phyloP scores from a whole-genome alignment of 30 jellyfish, hydroid and myxozoan species.

The Hydractinia echinata region DNA sequence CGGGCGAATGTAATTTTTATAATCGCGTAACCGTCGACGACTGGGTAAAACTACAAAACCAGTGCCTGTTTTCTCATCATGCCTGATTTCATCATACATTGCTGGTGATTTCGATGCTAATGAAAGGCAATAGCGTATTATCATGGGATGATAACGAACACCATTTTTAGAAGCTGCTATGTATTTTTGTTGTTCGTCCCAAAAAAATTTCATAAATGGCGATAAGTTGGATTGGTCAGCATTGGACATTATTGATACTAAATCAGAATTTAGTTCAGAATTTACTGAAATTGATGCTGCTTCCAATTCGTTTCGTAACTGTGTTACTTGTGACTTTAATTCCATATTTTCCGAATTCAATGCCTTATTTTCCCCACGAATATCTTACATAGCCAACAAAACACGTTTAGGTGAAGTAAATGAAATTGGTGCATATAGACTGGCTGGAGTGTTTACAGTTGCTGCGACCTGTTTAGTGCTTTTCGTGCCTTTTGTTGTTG shows the following conservation, averaged over 20 bases:
- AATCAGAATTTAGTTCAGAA: slow-evolving; percentile 9
- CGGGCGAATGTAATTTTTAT: slow-evolving; percentile 50
- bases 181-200: slow-evolving; percentile 59
- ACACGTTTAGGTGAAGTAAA: too few relatives aligned
- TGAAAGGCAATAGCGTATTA: slow-evolving; percentile 15
- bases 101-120: slow-evolving; percentile 59
- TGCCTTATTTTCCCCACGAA: too few relatives aligned
- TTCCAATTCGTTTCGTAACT: not conserved
- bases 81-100: slow-evolving; percentile 48
- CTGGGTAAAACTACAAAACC: slow-evolving; percentile 56
- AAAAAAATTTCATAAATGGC: slow-evolving; percentile 39
- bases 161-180: slow-evolving; percentile 30
- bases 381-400: too few relatives aligned
- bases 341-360: not conserved
- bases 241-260: slow-evolving; percentile 37
- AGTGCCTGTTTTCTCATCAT: slow-evolving; percentile 28
- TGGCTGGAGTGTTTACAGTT: too few relatives aligned
- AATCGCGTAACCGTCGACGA: slow-evolving; percentile 48
- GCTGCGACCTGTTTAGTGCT: too few relatives aligned
- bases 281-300: not conserved
- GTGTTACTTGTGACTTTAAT: not conserved
- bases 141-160: slow-evolving; percentile 41
- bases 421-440: too few relatives aligned
- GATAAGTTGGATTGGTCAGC: slow-evolving; percentile 27
- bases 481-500: too few relatives aligned